A percentile compares a stretch with the other conserved stretches of the same genome.
phyloP scores from a whole-genome alignment of 1,140 invertebrate species.

The Hypsibius dujardini region DNA sequence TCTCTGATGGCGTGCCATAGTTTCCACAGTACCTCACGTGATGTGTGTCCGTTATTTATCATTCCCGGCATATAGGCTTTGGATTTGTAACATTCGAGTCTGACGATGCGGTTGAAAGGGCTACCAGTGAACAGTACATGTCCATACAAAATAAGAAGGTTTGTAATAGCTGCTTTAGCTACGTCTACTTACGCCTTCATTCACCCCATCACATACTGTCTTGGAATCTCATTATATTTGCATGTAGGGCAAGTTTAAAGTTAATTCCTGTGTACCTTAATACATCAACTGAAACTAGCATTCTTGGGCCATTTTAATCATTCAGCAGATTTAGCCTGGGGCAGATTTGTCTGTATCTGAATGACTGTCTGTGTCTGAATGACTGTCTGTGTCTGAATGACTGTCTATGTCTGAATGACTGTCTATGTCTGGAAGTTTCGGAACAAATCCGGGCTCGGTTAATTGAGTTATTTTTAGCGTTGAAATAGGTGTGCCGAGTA shows the following conservation, averaged over 20 bases:
- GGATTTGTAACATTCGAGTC: constrained; percentile 17
- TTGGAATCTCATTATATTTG: neutral
- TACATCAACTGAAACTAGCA: neutral
- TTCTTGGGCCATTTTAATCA: too few species aligned
- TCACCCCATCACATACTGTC: neutral
- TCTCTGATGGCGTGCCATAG: neutral
- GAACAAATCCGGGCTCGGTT: too few species aligned
- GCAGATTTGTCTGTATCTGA: too few species aligned
- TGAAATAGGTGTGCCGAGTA: too few species aligned
- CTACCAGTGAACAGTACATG: neutral
- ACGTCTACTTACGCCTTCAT: neutral
- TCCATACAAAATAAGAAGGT: constrained; percentile 11
- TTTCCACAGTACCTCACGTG: neutral
- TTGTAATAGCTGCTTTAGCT: neutral
- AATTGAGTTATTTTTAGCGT: too few species aligned
- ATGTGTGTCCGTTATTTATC: neutral
- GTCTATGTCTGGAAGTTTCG: too few species aligned
- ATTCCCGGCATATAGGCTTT: constrained; percentile 7
- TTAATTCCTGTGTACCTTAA: neutral
- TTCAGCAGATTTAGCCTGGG: too few species aligned
- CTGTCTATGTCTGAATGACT: too few species aligned
- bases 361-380: too few species aligned
- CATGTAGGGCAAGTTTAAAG: neutral
- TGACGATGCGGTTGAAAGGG: constrained; percentile 8
- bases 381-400: too few species aligned